Evolutionary conservation across 2,113 vertebrate species (phyloP).

Genomic region (Varanus komodoensis): DNA sequence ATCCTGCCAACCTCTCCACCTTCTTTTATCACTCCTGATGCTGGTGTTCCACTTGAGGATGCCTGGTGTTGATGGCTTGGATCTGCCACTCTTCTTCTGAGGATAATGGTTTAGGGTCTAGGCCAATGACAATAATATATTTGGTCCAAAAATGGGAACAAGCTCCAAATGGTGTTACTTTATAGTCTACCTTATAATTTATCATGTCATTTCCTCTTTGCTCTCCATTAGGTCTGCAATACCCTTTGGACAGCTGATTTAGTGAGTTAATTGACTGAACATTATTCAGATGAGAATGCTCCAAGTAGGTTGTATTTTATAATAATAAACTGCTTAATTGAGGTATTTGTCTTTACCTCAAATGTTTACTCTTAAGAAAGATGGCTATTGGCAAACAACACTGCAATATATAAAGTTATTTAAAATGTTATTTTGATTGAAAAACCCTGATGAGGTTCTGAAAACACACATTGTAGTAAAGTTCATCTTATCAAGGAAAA

Average conservation of each 20-base stretch:
- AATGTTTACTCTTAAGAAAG: conserved; percentile 46
- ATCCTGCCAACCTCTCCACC: no score
- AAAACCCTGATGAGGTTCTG: background rate
- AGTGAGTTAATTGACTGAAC: conserved; percentile 55
- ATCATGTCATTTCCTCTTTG: background rate
- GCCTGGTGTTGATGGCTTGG: no score
- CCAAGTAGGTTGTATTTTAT: background rate
- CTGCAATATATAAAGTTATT: background rate
- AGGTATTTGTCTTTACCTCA: background rate
- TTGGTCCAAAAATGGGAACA: conserved; percentile 54
- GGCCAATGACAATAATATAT: conserved; percentile 44
- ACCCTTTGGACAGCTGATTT: conserved; percentile 26
- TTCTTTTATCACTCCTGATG: no score
- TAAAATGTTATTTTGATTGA: background rate
- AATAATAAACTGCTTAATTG: conserved; percentile 1
- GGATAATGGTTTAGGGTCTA: no score
- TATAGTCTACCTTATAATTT: background rate
- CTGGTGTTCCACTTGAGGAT: no score
- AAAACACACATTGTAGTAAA: background rate
- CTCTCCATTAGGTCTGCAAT: conserved; percentile 53
- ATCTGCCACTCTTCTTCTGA: no score
- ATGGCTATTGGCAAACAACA: background rate
- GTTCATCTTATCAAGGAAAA: background rate
- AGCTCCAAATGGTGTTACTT: conserved; percentile 19
- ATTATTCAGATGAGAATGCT: background rate